phyloP scores from a whole-genome alignment of 1,140 invertebrate species.

The Anoplolepis gracilipes region DNA sequence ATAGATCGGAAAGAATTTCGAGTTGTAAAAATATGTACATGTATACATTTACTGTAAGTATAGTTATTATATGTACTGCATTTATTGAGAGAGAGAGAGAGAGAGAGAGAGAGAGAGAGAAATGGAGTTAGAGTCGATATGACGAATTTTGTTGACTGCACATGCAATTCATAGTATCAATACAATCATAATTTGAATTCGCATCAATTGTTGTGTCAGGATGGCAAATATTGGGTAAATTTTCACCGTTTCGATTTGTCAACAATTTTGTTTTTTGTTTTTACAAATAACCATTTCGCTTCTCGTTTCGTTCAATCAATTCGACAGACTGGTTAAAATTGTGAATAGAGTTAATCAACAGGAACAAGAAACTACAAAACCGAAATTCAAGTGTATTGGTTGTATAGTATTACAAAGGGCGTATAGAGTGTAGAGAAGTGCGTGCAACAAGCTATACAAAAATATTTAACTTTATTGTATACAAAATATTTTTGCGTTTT shows the following conservation, averaged over 20 bases:
- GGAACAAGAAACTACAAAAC: not conserved
- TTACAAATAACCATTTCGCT: conserved; percentile 21
- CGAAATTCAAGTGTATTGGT: not conserved
- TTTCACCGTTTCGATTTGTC: conserved; percentile 26
- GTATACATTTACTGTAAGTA: not conserved
- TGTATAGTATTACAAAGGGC: not conserved
- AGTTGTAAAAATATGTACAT: not conserved
- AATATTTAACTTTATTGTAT: too few species aligned
- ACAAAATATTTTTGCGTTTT: not conserved
- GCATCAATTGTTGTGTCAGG: not conserved
- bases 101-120: not conserved
- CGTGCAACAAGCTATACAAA: not conserved
- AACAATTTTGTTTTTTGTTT: conserved; percentile 23
- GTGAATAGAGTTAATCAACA: conserved; percentile 38
- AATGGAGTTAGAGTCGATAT: not conserved
- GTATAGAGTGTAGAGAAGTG: not conserved
- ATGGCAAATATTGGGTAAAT: conserved; percentile 33
- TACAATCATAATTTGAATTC: conserved; percentile 17
- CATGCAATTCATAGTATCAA: not conserved
- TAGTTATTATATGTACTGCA: not conserved
- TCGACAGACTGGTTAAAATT: conserved; percentile 21
- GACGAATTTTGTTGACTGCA: conserved; percentile 12
- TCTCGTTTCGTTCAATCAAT: conserved; percentile 23
- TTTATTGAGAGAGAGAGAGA: conserved; percentile 5
- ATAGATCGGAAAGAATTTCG: not conserved